Evolutionary conservation across 2,797 vertebrate species (phyloP), one percentile per base, ranked within the genome.

Genomic region (Dromococcyx pavoninus): DNA sequence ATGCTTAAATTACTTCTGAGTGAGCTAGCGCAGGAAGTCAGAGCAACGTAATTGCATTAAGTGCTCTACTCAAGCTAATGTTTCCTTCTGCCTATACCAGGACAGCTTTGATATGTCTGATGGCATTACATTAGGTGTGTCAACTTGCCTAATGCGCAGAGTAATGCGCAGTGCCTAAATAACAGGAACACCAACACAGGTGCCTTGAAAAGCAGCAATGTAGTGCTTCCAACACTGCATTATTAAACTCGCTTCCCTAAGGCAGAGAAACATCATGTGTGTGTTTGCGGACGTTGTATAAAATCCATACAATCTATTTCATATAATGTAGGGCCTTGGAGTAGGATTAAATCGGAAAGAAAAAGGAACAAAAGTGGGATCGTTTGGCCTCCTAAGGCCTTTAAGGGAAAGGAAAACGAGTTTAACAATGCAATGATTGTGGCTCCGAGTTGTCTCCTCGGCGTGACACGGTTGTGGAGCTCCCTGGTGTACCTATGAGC

Each of bases 1-100:
- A 81, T 43, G 56, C 43, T 78, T 74, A 64, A 91, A 91, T 93
- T 84, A 69, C 73, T 96, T 94, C 88, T 86, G 66, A 90, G 58
- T n/a, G 88, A 95, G 86, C 66, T 88, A 67, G 76, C 86, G 81
- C 76, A 74, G 93, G 76, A 94, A 93, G 79, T 90, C 39, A 4
- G 65, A 72, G 88, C 77, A 70, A 79, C 0, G 1, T 87, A 92
- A 79, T 93, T 95, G 81, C 78, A 91, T 93, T 91, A 91, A 71
- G 71, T 85, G 75, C 81, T 92, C 64, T 76, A 44, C 81, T 93
- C 81, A 82, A 79, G 75, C 91, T 96, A 41, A 73, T 79, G 41
- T 92, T 91, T 87, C 54, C 78, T 94, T 79, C 87, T 92, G 61
- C 79, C 50, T 74, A 35, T 77, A 71, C 33, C 65, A 56, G 65